These are phyloP conservation scores for Nasonia giraulti DNA, from an alignment of 1,140 invertebrate species.

Conservation along the genomic window DNA sequence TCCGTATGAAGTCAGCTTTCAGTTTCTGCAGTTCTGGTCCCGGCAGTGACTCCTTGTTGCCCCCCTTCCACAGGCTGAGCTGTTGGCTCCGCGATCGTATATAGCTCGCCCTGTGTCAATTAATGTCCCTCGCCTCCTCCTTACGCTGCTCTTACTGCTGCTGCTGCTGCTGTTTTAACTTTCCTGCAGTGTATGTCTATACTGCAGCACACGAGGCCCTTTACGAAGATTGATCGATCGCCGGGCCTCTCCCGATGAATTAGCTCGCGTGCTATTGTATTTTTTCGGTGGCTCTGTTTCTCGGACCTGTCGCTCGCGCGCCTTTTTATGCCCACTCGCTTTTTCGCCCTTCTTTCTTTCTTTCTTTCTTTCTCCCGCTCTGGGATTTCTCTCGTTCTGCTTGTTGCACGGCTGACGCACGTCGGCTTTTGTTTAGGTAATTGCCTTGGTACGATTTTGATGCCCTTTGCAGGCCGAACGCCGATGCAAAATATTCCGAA, in stretches of 20 bases:
- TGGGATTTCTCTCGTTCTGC: slow-evolving; percentile 3
- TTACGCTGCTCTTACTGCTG: slow-evolving; percentile 51
- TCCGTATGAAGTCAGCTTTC: slow-evolving; percentile 22
- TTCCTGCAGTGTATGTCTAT: not conserved
- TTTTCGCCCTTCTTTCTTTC: not conserved
- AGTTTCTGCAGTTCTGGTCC: slow-evolving; percentile 36
- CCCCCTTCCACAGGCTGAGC: not conserved
- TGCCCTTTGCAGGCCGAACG: not conserved
- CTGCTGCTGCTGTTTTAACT: slow-evolving; percentile 21
- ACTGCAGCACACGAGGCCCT: not conserved
- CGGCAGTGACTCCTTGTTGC: not conserved
- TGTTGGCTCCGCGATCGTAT: slow-evolving; percentile 40
- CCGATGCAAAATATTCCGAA: not conserved
- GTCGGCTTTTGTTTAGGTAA: slow-evolving; percentile 47
- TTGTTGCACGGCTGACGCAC: slow-evolving; percentile 1
- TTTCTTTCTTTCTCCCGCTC: not conserved
- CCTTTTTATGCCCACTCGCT: slow-evolving; percentile 11
- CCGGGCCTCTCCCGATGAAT: slow-evolving; percentile 64
- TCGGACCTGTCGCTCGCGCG: slow-evolving; percentile 26
- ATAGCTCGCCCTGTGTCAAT: slow-evolving; percentile 67
- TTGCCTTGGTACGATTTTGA: slow-evolving; percentile 40
- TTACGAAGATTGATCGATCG: slow-evolving; percentile 68
- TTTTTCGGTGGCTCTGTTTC: slow-evolving; percentile 58
- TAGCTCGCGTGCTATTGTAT: slow-evolving; percentile 63
- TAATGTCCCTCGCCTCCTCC: slow-evolving; percentile 66